Percentiles rank a stretch among this genome's conserved stretches.
These are phyloP conservation scores for Holothuria leucospilota DNA, from an alignment of 53 echinoderm and acorn worm species.

Conservation along the genomic window DNA sequence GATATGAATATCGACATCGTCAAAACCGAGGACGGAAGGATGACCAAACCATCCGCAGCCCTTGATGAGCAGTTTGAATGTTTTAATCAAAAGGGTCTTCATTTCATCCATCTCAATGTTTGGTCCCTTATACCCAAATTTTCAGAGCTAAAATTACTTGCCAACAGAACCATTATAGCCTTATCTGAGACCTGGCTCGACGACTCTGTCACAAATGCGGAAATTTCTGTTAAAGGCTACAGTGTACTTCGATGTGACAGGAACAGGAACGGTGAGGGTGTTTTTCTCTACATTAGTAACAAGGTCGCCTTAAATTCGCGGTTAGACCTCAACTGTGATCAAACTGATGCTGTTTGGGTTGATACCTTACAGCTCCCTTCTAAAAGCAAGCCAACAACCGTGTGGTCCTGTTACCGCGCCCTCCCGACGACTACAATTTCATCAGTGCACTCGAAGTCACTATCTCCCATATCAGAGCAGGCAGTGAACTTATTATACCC, in stretches of 20 bases:
- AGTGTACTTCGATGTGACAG: constrained; percentile 39
- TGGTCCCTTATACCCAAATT: constrained; percentile 47
- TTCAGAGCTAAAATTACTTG: constrained; percentile 44
- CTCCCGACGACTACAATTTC: neutral
- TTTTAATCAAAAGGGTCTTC: constrained; percentile 24
- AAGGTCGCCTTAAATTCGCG: neutral
- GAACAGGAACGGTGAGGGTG: constrained; percentile 44
- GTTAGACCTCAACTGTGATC: neutral
- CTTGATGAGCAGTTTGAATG: neutral
- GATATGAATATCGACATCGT: too few species aligned
- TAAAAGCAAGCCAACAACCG: constrained; percentile 11
- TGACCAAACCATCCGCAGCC: too few species aligned
- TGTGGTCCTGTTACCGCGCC: constrained; percentile 49
- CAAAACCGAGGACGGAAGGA: too few species aligned
- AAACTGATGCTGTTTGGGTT: constrained; percentile 39
- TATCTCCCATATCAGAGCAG: too few species aligned
- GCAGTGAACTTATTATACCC: too few species aligned
- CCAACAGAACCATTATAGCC: constrained; percentile 45
- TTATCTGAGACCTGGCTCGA: constrained; percentile 68
- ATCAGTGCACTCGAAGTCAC: too few species aligned
- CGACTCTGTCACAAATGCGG: constrained; percentile 47
- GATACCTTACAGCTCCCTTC: constrained; percentile 8
- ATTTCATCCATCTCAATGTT: constrained; percentile 15
- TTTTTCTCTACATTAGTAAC: constrained; percentile 42
- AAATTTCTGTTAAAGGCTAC: constrained; percentile 23